Percentiles rank a stretch among this genome's conserved stretches.
Evolutionary conservation across 2,888 invertebrate species (phyloP).

Genomic region (Lepidocyrtoides sp.): DNA sequence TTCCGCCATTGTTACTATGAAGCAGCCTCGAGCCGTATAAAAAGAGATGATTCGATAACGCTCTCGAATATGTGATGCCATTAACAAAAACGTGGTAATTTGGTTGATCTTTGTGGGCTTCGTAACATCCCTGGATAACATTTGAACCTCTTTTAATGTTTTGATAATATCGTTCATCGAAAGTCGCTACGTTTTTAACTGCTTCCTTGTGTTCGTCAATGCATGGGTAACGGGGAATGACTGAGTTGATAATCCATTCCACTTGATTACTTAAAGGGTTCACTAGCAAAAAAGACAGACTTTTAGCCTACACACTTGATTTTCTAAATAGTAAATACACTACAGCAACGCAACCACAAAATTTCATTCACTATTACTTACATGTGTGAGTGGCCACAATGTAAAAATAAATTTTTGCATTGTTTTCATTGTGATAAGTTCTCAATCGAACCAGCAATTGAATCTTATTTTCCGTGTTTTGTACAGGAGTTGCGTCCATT

Average conservation of each 20-base stretch:
- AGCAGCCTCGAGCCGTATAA: conserved; percentile 79
- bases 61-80: conserved; percentile 79
- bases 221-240: conserved; percentile 78
- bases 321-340: no score
- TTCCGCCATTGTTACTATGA: conserved; percentile 80
- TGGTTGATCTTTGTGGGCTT: neutral
- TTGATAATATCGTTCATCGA: conserved; percentile 36
- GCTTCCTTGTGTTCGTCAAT: conserved; percentile 68
- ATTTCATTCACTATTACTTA: neutral
- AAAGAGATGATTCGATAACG: conserved; percentile 72
- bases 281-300: neutral
- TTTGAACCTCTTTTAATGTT: neutral
- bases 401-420: conserved; percentile 65
- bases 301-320: no score
- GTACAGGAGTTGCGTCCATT: conserved; percentile 80
- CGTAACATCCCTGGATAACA: neutral
- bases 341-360: no score
- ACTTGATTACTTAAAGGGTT: neutral
- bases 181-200: conserved; percentile 10
- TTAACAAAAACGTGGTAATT: conserved; percentile 66
- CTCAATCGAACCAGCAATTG: conserved; percentile 81
- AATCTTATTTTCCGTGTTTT: conserved; percentile 41
- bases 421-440: conserved; percentile 6
- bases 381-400: conserved; percentile 74
- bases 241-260: conserved; percentile 68